phyloP scores from a whole-genome alignment of 1,140 invertebrate genomes.

The Tachypleus tridentatus region DNA sequence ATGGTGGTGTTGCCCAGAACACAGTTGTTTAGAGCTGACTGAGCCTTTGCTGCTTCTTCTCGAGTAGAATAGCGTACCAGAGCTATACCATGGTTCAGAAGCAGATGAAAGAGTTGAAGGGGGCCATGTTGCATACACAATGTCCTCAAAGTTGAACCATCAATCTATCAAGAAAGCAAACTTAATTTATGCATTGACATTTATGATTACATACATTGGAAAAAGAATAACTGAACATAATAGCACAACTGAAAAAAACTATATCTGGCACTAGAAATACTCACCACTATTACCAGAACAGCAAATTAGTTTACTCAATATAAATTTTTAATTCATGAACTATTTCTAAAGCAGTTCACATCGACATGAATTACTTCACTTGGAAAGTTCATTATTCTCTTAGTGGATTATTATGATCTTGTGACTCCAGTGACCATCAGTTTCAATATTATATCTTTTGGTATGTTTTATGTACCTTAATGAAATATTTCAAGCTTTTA shows the following conservation, averaged over 20 bases:
- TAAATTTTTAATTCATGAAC: too few species aligned
- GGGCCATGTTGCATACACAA: constrained; percentile 93
- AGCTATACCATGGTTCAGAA: constrained; percentile 74
- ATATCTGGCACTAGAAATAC: background rate
- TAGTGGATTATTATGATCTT: too few species aligned
- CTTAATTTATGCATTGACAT: background rate
- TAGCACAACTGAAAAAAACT: background rate
- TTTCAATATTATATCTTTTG: too few species aligned
- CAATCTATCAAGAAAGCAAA: constrained; percentile 50
- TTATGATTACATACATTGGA: background rate
- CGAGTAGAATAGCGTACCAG: constrained; percentile 80
- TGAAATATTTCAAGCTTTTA: too few species aligned
- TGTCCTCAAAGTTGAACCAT: constrained; percentile 86
- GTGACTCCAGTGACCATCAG: too few species aligned
- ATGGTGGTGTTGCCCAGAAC: constrained; percentile 91
- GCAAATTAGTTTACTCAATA: too few species aligned
- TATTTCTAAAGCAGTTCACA: too few species aligned
- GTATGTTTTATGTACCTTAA: too few species aligned
- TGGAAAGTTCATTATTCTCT: too few species aligned
- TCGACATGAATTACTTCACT: too few species aligned
- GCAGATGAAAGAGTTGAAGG: constrained; percentile 81
- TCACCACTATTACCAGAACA: too few species aligned
- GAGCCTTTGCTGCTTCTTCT: constrained; percentile 91
- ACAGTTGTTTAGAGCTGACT: constrained; percentile 89
- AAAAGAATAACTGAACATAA: too few species aligned